Evolutionary conservation across 2,888 invertebrate genomes (phyloP).

Genomic region (Meliscaeva auricollis): DNA sequence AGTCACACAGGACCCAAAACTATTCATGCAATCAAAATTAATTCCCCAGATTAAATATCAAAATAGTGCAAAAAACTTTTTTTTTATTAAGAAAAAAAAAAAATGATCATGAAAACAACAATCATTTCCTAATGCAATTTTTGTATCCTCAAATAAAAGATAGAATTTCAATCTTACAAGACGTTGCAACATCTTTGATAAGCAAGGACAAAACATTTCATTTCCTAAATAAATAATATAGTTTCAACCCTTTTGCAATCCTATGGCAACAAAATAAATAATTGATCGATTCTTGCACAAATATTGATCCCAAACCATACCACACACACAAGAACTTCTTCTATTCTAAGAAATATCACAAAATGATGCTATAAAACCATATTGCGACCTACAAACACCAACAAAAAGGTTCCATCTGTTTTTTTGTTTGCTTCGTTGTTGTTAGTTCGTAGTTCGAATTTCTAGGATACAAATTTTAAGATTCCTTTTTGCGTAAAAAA

Average conservation of each 20-base stretch:
- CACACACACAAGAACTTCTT: constrained; percentile 29
- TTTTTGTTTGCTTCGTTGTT: neutral
- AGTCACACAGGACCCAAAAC: neutral
- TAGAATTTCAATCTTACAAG: constrained; percentile 57
- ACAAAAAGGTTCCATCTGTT: constrained; percentile 67
- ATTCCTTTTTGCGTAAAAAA: constrained; percentile 52
- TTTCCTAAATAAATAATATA: constrained; percentile 58
- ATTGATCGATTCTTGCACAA: constrained; percentile 73
- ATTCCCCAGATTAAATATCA: constrained; percentile 64
- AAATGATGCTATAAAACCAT: constrained; percentile 56
- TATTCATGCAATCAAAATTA: constrained; percentile 58
- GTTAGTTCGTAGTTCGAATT: constrained; percentile 38
- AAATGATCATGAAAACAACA: constrained; percentile 46
- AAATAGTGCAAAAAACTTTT: constrained; percentile 35
- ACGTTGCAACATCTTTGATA: constrained; percentile 35
- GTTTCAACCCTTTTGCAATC: constrained; percentile 67
- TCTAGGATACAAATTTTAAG: constrained; percentile 44
- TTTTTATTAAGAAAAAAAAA: constrained; percentile 21
- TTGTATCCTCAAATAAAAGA: constrained; percentile 41
- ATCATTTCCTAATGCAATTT: constrained; percentile 57
- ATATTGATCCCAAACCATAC: constrained; percentile 66
- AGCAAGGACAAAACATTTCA: constrained; percentile 35
- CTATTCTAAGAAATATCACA: constrained; percentile 6
- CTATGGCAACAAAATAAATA: constrained; percentile 72
- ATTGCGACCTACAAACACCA: constrained; percentile 46